phyloP scores from a whole-genome alignment of 2,113 vertebrate species.

The Colossoma macropomum region DNA sequence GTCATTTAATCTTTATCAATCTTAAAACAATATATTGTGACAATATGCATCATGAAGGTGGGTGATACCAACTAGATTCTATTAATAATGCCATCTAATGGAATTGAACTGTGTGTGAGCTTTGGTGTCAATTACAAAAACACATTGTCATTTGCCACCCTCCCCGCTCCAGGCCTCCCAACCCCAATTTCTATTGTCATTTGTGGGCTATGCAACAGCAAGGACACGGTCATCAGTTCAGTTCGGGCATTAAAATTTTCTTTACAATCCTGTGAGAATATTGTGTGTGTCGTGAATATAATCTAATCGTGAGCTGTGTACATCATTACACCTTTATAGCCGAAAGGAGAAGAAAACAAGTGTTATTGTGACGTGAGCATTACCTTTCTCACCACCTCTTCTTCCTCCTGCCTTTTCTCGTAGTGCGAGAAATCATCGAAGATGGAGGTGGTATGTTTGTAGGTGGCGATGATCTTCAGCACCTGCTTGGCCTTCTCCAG shows the following conservation, averaged over 20 bases:
- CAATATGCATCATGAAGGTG: no score
- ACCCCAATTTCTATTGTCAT: neutral
- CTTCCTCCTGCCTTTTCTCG: constrained; percentile 97
- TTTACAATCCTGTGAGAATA: no score
- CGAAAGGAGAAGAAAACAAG: neutral
- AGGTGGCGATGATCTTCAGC: constrained; percentile 95
- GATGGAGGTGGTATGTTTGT: constrained; percentile 99
- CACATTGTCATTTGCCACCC: no score
- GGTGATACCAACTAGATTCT: no score
- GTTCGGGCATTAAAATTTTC: neutral
- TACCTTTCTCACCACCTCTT: constrained; percentile 98
- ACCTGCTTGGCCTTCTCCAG: constrained; percentile 98
- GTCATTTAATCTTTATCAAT: no score
- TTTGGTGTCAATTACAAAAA: no score
- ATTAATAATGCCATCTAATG: no score
- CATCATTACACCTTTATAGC: no score
- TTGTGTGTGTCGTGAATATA: no score
- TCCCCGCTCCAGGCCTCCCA: neutral
- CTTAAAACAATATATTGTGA: no score
- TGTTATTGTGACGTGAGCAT: neutral
- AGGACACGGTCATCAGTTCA: neutral
- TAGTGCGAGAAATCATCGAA: constrained; percentile 99
- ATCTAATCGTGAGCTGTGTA: no score
- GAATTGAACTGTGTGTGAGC: no score
- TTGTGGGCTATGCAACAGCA: neutral